Evolutionary conservation across 2,888 invertebrate genomes (phyloP).

Genomic region (Nephrotoma guestfalica): DNA sequence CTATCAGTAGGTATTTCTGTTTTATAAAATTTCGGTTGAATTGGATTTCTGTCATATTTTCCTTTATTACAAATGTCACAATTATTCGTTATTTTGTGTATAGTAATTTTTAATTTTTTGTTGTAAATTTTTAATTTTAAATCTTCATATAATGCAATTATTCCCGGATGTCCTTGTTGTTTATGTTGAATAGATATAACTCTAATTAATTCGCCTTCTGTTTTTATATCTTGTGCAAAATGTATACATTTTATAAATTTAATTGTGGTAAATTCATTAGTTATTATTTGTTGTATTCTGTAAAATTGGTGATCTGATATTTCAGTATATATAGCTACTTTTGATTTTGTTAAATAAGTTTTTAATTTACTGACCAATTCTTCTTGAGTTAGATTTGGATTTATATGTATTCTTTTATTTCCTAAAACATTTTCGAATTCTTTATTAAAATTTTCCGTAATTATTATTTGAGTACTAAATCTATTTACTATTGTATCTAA

Average conservation of each 20-base stretch:
- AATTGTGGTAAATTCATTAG: neutral
- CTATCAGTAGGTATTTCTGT: neutral
- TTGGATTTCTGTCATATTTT: neutral
- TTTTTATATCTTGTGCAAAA: neutral
- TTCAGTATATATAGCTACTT: slow-evolving; percentile 7
- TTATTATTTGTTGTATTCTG: neutral
- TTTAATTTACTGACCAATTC: neutral
- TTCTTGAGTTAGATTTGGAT: neutral
- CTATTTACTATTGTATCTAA: slow-evolving; percentile 8
- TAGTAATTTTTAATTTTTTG: neutral
- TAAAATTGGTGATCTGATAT: slow-evolving; percentile 7
- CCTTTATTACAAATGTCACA: neutral
- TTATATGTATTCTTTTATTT: slow-evolving; percentile 8
- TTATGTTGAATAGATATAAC: neutral
- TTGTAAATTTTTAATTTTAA: neutral
- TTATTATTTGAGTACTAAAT: slow-evolving; percentile 9
- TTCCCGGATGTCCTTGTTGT: neutral
- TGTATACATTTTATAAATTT: neutral
- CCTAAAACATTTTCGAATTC: slow-evolving; percentile 7
- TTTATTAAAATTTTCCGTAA: slow-evolving; percentile 9
- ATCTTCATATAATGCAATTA: neutral
- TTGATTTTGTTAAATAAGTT: neutral
- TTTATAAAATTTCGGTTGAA: neutral
- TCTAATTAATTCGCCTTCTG: neutral
- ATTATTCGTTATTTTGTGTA: neutral